These are phyloP conservation scores for Leucania comma DNA, from an alignment of 2,888 invertebrate species.

Conservation along the genomic window DNA sequence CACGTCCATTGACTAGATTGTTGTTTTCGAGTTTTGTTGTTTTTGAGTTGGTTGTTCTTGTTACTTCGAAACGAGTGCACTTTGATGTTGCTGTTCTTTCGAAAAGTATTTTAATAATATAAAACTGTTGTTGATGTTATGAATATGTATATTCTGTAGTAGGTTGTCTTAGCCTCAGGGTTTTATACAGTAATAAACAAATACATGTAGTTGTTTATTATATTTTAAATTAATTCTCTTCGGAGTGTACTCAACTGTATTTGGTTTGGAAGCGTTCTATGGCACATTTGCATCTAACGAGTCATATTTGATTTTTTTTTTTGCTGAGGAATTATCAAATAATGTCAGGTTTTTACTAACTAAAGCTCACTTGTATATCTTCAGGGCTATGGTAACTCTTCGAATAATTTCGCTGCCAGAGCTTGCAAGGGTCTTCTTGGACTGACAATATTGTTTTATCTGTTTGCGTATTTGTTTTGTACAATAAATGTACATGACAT, in stretches of 20 bases:
- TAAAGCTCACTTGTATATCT: no score
- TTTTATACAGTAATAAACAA: conserved; percentile 7
- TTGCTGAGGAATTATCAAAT: no score
- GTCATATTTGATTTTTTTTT: no score
- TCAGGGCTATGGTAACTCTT: no score
- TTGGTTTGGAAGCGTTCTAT: not conserved
- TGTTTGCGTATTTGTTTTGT: no score
- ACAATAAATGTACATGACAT: not conserved
- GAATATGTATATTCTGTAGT: conserved; percentile 18
- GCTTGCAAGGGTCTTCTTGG: no score
- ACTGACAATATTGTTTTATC: no score
- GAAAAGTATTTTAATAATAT: conserved; percentile 18
- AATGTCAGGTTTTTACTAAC: no score
- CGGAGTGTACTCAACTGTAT: not conserved
- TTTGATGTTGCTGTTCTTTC: conserved; percentile 36
- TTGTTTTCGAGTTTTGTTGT: conserved; percentile 58
- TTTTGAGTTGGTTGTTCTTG: conserved; percentile 48
- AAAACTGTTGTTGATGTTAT: conserved; percentile 17
- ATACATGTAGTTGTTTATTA: not conserved
- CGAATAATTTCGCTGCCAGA: no score
- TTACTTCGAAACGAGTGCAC: conserved; percentile 24
- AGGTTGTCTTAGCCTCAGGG: not conserved
- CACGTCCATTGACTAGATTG: conserved; percentile 70
- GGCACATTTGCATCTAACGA: no score
- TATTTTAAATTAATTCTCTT: conserved; percentile 7